Evolutionary conservation across 2,113 vertebrate species (phyloP).

Genomic region (Ptilonorhynchus violaceus): DNA sequence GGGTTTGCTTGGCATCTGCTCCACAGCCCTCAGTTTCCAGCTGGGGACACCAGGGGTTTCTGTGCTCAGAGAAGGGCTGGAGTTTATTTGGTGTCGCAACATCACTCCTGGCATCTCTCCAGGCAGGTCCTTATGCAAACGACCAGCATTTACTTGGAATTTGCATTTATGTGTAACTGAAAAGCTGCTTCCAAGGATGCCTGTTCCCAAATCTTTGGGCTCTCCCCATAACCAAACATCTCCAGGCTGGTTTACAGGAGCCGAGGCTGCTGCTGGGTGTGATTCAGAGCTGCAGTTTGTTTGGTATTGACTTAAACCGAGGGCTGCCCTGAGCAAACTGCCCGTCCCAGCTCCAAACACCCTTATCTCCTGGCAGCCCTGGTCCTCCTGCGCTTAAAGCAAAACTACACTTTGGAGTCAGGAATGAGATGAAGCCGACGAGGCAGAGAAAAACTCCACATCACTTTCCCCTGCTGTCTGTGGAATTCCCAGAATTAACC

Average conservation of each 20-base stretch:
- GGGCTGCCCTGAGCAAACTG: neutral
- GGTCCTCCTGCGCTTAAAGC: neutral
- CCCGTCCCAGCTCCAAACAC: slow-evolving; percentile 9
- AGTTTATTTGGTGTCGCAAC: neutral
- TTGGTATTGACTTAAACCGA: neutral
- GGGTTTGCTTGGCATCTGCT: neutral
- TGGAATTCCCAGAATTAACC: neutral
- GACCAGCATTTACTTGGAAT: neutral
- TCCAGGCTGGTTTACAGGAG: neutral
- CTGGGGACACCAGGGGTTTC: neutral
- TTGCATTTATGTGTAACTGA: neutral
- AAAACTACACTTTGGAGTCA: neutral
- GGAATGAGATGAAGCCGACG: accelerated
- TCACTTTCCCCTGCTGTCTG: neutral
- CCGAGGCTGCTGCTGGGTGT: neutral
- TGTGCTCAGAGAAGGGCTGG: neutral
- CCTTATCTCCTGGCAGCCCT: neutral
- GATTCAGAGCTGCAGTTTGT: neutral
- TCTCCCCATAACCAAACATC: neutral
- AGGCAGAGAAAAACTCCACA: neutral
- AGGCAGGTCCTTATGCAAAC: neutral
- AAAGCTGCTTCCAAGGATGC: neutral
- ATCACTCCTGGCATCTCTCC: neutral
- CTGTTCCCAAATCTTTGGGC: neutral
- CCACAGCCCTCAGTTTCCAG: neutral